Evolutionary conservation across 1,140 invertebrate species (phyloP), one percentile per base, ranked within the genome.

Genomic region (Stegodyphus mimosarum): DNA sequence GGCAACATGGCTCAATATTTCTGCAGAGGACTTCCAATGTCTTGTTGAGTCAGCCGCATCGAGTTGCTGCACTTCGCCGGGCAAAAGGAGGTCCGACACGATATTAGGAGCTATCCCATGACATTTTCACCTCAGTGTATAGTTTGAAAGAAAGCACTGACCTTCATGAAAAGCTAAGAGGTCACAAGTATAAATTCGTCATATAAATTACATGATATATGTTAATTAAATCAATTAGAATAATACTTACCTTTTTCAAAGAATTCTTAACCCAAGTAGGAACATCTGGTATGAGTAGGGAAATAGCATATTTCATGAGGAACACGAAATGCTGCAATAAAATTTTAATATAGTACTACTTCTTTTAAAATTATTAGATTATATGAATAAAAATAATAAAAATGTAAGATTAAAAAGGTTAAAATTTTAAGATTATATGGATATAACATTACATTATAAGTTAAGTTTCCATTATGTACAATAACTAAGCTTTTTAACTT

Each of bases 311-410:
- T 87, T 91, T 91, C 18, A 91, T 81, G 17, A 84, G 72, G 87
- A 91, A 91, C 53, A 91, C 90, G 51, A 91, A 89, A 86, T 91
- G 91, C 91, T 91, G 88, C 17, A 69, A 72, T 83, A 69, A 63
- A 80, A 64, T 13, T n/a, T 7, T 13, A 18, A 67, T 9, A 9
- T 2, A 15, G 7, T n/a, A 7, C 2, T 7, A 67, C 11, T n/a
- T 7, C 9, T 15, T 7, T 67, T 67, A 17, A 67, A 17, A 67
- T 15, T 15, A 10, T 60, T 2, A 60, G 1, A 15, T 60, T 18
- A n/a, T 49, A n/a, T n/a, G 11, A 2, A 17, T 7, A 13, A 33
- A n/a, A 7, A 7, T n/a, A 2, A 17, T 7, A 13, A 33, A n/a
- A 7, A 7, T n/a, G 0, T 5, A 10, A 15, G 9, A 60, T 15